Conservation (phyloP, 2,888 invertebrate species). For the Ochropleura plecta region DNA sequence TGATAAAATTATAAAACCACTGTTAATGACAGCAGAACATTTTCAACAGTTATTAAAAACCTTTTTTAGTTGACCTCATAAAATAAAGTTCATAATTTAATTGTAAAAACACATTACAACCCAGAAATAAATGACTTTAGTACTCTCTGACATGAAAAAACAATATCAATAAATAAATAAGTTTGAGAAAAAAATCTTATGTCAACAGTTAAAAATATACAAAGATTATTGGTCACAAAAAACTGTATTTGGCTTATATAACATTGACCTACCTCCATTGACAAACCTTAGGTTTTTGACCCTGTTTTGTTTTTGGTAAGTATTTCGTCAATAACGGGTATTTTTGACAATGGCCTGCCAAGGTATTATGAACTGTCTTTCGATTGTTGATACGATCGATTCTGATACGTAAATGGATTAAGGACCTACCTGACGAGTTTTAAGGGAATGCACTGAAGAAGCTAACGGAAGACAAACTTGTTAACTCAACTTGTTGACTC, state of each 20-base stretch:
- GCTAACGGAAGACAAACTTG: not conserved
- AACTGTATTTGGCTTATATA: not conserved
- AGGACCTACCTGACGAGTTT: not conserved
- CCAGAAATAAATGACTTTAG: not conserved
- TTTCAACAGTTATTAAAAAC: not conserved
- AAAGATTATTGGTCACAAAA: not conserved
- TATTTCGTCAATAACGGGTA: not conserved
- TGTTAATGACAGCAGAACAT: not conserved
- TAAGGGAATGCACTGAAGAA: not conserved
- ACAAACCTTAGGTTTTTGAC: not conserved
- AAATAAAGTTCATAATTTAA: not conserved
- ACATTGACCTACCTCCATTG: not conserved
- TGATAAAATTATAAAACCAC: not conserved
- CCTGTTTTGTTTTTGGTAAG: not conserved
- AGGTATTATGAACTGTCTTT: not conserved
- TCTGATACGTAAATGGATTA: not conserved
- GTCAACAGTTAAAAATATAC: not conserved
- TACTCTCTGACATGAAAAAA: not conserved
- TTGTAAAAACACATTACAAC: not conserved
- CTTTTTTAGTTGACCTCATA: not conserved
- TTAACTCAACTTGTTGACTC: no score
- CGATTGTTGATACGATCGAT: not conserved
- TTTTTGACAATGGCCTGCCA: not conserved
- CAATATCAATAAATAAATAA: not conserved
- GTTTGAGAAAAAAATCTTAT: not conserved